Evolutionary conservation across 2,888 invertebrate genomes (phyloP), one percentile per base, ranked within the genome.

Genomic region (Onthophagus sagittarius): DNA sequence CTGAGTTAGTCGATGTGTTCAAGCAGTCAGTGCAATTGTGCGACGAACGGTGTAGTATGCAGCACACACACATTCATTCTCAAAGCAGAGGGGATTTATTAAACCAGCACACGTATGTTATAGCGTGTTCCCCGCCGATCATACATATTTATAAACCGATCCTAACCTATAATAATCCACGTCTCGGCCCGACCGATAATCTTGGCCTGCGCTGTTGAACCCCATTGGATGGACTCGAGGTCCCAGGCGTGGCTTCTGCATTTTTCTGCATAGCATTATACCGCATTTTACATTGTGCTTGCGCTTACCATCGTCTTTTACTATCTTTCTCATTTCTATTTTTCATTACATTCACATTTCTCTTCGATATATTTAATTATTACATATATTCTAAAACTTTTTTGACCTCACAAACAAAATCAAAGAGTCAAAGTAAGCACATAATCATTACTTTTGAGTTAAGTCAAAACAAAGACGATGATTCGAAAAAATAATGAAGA

Each of bases 61-160:
- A n/a, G n/a, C n/a, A n/a, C n/a, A n/a, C n/a, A 15, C 14, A 31
- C 67, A 53, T 3, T 2, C 23, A 15, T 7, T 9, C 67, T 4
- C 67, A 11, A 32, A 6, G 67, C 65, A n/a, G 23, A 23, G n/a
- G 63, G 72, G 70, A 72, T 71, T 74, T 74, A 74, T 74, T 73
- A 74, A 73, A 67, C 39, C 74, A 74, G 71, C 74, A 74, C 74
- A 75, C 78, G 78, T 78, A 77, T 77, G 76, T 78, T 82, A 81
- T 84, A 83, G 84, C 84, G 84, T 84, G 85, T 83, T 83, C 83
- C 81, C 81, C 80, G 79, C 79, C 79, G 82, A 84, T 84, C 85
- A 85, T 85, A 85, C 85, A 85, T 85, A 85, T 85, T 85, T 84
- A 85, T 85, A 84, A 82, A 83, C 82, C 82, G 81, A 83, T 82